Evolutionary conservation across 2,797 vertebrate species (phyloP).

Genomic region (Brotogeris chrysoptera): DNA sequence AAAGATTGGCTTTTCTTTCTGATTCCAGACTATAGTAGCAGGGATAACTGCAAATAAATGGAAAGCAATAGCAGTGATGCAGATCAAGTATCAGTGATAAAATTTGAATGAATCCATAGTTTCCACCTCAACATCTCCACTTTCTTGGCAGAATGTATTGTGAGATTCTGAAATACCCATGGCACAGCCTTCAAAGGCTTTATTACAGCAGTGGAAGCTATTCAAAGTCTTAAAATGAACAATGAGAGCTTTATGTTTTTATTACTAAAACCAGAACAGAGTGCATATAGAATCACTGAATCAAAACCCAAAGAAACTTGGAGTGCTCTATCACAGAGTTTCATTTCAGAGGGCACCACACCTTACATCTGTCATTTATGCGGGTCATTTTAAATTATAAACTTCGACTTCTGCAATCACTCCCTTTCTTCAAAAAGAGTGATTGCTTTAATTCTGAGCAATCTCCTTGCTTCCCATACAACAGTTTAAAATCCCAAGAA

Average conservation of each 20-base stretch:
- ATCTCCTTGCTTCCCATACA: neutral
- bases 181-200: neutral
- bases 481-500: neutral
- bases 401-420: conserved; percentile 21
- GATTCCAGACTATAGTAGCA: neutral
- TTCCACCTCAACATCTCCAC: neutral
- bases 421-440: conserved; percentile 29
- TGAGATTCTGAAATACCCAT: neutral
- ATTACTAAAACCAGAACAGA: neutral
- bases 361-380: conserved; percentile 15
- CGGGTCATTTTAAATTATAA: neutral
- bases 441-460: conserved; percentile 46
- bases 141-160: neutral
- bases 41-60: neutral
- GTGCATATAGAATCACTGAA: conserved; percentile 24
- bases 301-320: neutral
- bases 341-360: conserved; percentile 12
- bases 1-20: neutral
- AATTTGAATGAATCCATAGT: neutral
- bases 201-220: neutral
- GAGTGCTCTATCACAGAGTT: neutral
- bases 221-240: neutral
- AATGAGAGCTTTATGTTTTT: neutral
- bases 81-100: neutral
- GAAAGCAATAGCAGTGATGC: neutral